Conservation (phyloP, 2,113 vertebrate genomes). For the Dicaeum eximium region DNA sequence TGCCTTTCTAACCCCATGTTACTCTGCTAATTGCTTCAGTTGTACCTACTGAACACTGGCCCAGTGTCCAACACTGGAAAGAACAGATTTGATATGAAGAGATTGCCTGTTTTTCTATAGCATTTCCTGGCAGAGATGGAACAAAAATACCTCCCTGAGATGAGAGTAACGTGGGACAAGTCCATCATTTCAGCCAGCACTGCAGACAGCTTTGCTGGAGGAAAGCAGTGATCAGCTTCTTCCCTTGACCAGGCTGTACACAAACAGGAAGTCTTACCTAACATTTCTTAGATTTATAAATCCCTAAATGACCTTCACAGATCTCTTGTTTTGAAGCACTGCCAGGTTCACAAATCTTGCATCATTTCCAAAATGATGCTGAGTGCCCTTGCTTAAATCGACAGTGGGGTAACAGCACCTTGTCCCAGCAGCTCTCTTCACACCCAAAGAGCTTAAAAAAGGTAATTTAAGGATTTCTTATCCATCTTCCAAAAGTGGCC, state of each 20-base stretch:
- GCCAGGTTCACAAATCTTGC: not conserved
- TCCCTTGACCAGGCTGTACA: not conserved
- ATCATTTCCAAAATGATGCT: not conserved
- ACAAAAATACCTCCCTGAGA: not conserved
- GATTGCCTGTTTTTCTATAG: not conserved
- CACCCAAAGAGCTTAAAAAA: not conserved
- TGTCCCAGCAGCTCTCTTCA: not conserved
- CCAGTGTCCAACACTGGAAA: not conserved
- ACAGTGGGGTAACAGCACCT: not conserved
- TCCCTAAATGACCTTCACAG: not conserved
- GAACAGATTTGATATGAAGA: not conserved
- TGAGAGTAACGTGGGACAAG: not conserved
- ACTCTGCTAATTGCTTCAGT: not conserved
- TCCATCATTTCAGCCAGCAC: rapidly evolving
- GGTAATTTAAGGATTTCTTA: not conserved
- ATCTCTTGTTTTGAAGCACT: not conserved
- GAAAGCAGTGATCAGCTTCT: not conserved
- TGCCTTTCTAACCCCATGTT: not conserved
- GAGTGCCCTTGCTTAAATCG: not conserved
- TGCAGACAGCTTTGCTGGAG: not conserved
- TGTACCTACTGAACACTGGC: not conserved
- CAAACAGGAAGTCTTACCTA: not conserved
- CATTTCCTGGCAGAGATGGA: not conserved
- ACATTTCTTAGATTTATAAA: not conserved
- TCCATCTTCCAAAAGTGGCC: not conserved